Evolutionary conservation across 2,888 invertebrate genomes (phyloP).

Genomic region (Chouioia cunea): DNA sequence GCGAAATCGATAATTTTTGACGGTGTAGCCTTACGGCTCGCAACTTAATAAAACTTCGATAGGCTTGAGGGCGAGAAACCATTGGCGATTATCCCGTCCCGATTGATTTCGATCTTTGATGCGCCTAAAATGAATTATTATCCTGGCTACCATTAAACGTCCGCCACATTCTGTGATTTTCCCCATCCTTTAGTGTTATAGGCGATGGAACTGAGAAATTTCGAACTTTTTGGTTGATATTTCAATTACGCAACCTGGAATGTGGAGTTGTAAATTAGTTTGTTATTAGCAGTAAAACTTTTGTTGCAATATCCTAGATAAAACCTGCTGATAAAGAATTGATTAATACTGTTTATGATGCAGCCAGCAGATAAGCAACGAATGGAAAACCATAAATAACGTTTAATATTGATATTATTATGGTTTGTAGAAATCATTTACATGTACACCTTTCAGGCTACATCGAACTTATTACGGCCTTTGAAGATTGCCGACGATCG

Average conservation of each 20-base stretch:
- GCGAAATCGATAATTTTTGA: conserved; percentile 61
- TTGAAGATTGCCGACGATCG: conserved; percentile 46
- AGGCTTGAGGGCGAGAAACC: conserved; percentile 42
- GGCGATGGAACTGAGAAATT: not conserved
- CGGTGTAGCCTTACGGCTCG: conserved; percentile 36
- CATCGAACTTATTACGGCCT: conserved; percentile 37
- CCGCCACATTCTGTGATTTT: not conserved
- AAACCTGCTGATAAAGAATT: too few relatives aligned
- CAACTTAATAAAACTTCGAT: conserved; percentile 57
- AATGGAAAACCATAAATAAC: too few relatives aligned
- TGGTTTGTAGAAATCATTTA: conserved; percentile 25
- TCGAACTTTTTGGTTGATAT: conserved; percentile 8
- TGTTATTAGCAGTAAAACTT: too few relatives aligned
- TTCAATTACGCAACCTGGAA: conserved; percentile 21
- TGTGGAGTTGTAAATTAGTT: too few relatives aligned
- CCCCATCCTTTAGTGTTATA: not conserved
- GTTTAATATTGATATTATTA: conserved; percentile 6
- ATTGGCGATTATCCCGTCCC: conserved; percentile 27
- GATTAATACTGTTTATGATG: too few relatives aligned
- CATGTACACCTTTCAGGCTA: conserved; percentile 15
- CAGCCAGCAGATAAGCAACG: too few relatives aligned
- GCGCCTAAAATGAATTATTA: conserved; percentile 41
- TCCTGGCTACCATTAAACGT: conserved; percentile 24
- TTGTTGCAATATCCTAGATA: too few relatives aligned
- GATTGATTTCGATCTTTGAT: conserved; percentile 41